phyloP scores from a whole-genome alignment of 1,140 invertebrate genomes.

The Helicoverpa armigera region DNA sequence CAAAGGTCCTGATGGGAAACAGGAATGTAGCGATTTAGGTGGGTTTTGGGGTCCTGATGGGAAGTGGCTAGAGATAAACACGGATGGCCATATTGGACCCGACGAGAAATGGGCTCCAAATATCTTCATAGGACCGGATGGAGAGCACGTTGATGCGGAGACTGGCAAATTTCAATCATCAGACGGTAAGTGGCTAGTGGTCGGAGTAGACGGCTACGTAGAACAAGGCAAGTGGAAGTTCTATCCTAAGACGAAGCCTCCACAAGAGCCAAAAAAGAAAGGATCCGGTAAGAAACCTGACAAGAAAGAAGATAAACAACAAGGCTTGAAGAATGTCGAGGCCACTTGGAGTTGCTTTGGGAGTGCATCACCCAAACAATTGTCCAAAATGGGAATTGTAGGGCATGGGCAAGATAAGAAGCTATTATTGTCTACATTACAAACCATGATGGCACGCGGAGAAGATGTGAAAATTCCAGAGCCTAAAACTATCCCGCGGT shows the following conservation, averaged over 20 bases:
- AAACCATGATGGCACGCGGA: conserved; percentile 68
- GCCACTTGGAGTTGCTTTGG: conserved; percentile 79
- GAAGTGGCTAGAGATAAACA: conserved; percentile 79
- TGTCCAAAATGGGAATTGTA: conserved; percentile 76
- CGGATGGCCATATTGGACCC: conserved; percentile 76
- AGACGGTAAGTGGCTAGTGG: conserved; percentile 74
- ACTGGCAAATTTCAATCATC: conserved; percentile 74
- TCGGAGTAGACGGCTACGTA: conserved; percentile 78
- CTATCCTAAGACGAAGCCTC: conserved; percentile 60
- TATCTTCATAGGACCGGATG: conserved; percentile 73
- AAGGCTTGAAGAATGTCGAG: conserved; percentile 55
- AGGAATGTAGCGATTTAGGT: conserved; percentile 80
- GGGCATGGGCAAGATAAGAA: conserved; percentile 78
- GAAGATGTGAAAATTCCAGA: conserved; percentile 73
- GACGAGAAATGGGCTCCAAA: conserved; percentile 79
- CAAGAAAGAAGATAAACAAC: not conserved
- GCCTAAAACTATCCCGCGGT: conserved; percentile 62
- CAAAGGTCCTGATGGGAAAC: conserved; percentile 78
- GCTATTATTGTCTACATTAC: conserved; percentile 64
- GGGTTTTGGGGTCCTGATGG: conserved; percentile 80
- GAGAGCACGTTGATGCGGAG: conserved; percentile 72
- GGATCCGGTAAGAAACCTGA: conserved; percentile 48
- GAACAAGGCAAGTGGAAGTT: conserved; percentile 74
- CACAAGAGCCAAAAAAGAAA: conserved; percentile 49
- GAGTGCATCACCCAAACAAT: conserved; percentile 67